Evolutionary conservation across 1,140 invertebrate species (phyloP), one percentile per base, ranked within the genome.

Genomic region (Eciton burchellii): DNA sequence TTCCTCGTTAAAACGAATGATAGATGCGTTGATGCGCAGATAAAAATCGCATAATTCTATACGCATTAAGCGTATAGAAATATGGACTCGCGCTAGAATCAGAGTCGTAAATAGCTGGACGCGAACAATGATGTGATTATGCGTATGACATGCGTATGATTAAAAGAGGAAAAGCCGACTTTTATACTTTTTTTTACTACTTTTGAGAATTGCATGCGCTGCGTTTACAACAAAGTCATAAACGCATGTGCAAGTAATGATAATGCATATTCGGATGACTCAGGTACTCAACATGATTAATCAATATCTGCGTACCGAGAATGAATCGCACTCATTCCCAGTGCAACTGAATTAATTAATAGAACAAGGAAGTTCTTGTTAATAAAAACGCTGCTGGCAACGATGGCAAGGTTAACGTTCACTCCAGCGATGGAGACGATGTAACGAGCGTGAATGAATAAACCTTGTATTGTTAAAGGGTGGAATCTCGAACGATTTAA

Each of bases 311-410:
- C 59, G 11, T 41, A 43, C 29, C n/a, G 11, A 14, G 24, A 3
- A 81, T 47, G n/a, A 24, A 81, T 60, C 59, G 24, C 19, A 54
- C 35, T 81, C 26, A 66, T 11, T 21, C 1, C 16, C 62, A 49
- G 16, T 3, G 14, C 12, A 57, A 81, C 59, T 70, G 41, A 59
- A 72, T 81, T 57, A 79, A 79, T 57, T 54, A 79, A 81, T 12
- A 45, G n/a, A 12, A 47, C 26, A 43, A 9, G 4, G 29, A 29
- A 16, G 9, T 21, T 43, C 26, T 54, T 12, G 66, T 68, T 77
- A 56, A 43, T 56, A 66, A 77, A 43, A 77, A 56, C 43, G 21
- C 24, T 66, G n/a, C 5, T 11, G 9, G 35, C 54, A n/a, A 29
- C 24, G 5, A 21, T 43, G 6, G n/a, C n/a, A n/a, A n/a, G n/a